These are phyloP conservation scores for Tinamus major DNA, from an alignment of 2,797 vertebrate species.

Conservation along the genomic window DNA sequence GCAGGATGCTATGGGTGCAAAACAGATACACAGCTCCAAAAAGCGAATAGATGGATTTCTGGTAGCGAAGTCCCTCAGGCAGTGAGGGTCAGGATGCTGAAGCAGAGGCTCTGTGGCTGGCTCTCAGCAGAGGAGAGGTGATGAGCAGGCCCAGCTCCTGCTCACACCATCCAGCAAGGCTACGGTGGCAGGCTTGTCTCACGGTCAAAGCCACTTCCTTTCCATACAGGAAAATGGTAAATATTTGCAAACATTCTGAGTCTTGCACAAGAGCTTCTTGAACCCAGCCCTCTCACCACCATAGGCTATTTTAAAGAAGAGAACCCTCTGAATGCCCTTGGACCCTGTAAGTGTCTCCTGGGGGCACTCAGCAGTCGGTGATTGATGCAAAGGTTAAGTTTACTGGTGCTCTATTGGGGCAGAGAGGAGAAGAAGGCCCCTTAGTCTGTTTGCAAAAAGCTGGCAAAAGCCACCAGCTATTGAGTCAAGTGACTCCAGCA, in stretches of 20 bases:
- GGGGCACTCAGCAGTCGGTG: neutral
- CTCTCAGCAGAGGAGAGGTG: neutral
- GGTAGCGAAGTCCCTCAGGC: neutral
- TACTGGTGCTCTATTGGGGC: neutral
- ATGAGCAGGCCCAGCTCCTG: neutral
- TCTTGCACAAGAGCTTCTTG: neutral
- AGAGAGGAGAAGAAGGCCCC: neutral
- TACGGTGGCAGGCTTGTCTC: no score
- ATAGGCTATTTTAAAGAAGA: neutral
- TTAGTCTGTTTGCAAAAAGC: neutral
- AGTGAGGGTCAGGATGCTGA: neutral
- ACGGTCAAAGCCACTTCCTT: neutral
- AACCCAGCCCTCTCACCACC: no score
- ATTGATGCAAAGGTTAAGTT: neutral
- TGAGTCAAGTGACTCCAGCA: neutral
- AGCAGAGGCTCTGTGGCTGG: fast-evolving
- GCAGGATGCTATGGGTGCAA: neutral
- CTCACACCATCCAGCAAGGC: neutral
- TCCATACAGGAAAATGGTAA: neutral
- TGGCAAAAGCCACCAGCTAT: no score
- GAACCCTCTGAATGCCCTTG: neutral
- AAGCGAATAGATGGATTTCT: neutral
- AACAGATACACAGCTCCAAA: neutral
- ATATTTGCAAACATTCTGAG: neutral
- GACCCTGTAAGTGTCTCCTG: neutral